phyloP scores from a whole-genome alignment of 2,797 vertebrate genomes.

The Mormyrops boulengeri region DNA sequence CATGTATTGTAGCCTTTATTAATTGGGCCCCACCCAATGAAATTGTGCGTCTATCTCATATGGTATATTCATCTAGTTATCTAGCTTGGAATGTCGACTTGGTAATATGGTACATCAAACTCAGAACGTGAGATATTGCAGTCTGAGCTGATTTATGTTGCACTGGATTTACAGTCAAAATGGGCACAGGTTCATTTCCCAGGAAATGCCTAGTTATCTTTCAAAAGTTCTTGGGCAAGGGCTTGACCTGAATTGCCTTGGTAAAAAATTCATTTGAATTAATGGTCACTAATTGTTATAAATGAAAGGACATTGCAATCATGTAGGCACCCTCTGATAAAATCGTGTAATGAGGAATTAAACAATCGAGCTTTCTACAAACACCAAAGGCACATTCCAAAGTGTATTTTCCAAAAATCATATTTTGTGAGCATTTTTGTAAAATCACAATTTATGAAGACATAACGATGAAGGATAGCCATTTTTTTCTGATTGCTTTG shows the following conservation, averaged over 20 bases:
- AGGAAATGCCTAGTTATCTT: neutral
- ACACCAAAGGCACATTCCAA: neutral
- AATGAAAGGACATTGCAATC: neutral
- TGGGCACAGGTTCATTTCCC: neutral
- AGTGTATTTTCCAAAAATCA: neutral
- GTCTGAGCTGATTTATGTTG: neutral
- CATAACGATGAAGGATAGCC: neutral
- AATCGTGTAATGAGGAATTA: neutral
- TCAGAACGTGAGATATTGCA: conserved; percentile 2
- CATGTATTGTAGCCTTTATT: neutral
- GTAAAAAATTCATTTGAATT: neutral
- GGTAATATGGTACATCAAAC: neutral
- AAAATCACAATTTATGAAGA: neutral
- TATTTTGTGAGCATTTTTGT: neutral
- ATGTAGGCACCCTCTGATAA: neutral
- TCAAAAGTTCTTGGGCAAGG: neutral
- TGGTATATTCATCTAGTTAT: neutral
- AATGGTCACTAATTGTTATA: conserved; percentile 6
- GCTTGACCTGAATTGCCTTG: neutral
- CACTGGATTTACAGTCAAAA: neutral
- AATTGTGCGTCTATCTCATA: neutral
- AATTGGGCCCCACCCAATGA: neutral
- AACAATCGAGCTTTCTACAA: neutral
- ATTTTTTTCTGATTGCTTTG: neutral
- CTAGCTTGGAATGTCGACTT: neutral